Evolutionary conservation across 1,140 invertebrate species (phyloP), one percentile per base, ranked within the genome.

Genomic region (Helicoverpa armigera): DNA sequence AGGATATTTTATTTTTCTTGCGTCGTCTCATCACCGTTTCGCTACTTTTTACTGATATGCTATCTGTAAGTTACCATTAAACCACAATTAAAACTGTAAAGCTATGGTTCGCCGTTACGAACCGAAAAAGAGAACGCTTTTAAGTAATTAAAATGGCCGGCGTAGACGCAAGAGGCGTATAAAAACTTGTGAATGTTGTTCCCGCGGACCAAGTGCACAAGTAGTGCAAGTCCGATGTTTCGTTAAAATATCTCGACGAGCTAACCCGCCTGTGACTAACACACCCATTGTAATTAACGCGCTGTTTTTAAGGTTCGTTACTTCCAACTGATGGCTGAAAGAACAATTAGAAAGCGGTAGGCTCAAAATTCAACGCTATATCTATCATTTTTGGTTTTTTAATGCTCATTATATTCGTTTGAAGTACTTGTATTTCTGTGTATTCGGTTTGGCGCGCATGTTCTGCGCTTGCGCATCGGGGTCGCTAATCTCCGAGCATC

Each of bases 91-190:
- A 84, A 85, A 85, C 81, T 79, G 82, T 85, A 80, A 78, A 83
- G 73, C 81, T 72, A 84, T 84, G 82, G 81, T 65, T 81, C 58
- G 81, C 80, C 85, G 85, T 86, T 86, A 86, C 60, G 31, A 63
- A 75, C 81, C 85, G 81, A 84, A 86, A 86, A 75, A 80, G 80
- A 82, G 82, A 85, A 76, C 82, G 82, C 76, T 85, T 86, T 86
- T 76, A 80, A 78, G 78, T 82, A 86, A 86, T 86, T 86, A 86
- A 82, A 79, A 77, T 70, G 76, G 82, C 79, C 29, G 43, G 70
- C 61, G 75, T 79, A 79, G 60, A 81, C 65, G 67, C 83, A 85
- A 73, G 79, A 74, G 83, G 69, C 83, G 85, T 83, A 74, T 83
- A 85, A 85, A 82, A 83, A 81, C 63, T 83, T 81, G 80, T 83